Evolutionary conservation across 2,888 invertebrate species (phyloP).

Genomic region (Vandiemenella viatica): DNA sequence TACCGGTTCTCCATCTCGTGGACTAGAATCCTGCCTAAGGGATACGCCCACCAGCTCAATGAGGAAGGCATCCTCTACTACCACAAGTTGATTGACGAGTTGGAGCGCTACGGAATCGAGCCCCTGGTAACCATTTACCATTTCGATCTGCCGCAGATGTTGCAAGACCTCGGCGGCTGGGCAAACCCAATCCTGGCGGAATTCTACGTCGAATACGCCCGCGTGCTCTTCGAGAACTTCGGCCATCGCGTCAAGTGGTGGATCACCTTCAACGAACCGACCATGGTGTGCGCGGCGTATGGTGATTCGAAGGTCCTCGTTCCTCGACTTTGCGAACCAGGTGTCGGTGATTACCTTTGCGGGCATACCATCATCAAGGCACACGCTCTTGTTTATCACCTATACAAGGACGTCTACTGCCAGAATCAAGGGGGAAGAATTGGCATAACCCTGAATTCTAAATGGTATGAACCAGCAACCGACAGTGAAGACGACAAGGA

Average conservation of each 20-base stretch:
- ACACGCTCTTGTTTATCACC: slow-evolving; percentile 25
- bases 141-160: neutral
- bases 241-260: slow-evolving; percentile 8
- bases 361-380: slow-evolving; percentile 31
- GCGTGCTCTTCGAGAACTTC: neutral
- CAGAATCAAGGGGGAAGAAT: slow-evolving; percentile 17
- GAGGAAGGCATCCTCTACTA: neutral
- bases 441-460: slow-evolving; percentile 13
- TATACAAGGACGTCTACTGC: slow-evolving; percentile 22
- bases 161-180: slow-evolving; percentile 13
- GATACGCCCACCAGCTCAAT: neutral
- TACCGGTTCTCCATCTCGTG: neutral
- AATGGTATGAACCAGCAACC: slow-evolving; percentile 11
- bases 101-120: neutral
- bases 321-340: slow-evolving; percentile 17
- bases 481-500: slow-evolving; percentile 5
- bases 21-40: neutral
- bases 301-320: too few species aligned
- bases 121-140: neutral
- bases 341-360: slow-evolving; percentile 34
- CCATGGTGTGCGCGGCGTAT: slow-evolving; percentile 5
- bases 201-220: neutral
- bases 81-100: neutral
- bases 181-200: neutral
- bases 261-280: slow-evolving; percentile 13